Base-by-base conservation (phyloP, 2,888 invertebrate species). In the Stenchaetothrips biformis region DNA sequence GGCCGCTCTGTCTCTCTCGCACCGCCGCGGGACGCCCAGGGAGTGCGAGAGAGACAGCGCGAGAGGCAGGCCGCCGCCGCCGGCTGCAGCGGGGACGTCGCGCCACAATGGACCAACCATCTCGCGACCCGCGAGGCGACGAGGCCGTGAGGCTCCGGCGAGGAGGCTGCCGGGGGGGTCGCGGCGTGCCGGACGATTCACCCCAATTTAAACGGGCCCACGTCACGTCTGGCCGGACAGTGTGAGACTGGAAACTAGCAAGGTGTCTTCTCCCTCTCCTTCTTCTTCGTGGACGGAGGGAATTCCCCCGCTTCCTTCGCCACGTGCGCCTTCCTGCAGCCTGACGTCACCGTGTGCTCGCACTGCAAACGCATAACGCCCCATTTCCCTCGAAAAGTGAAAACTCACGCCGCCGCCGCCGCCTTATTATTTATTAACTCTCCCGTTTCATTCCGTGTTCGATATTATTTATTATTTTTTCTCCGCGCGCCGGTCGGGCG, bases 191-290 rank as follows among this genome's bases (percentile, higher is more conserved):
- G 37, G 37, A 21, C 67, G 67, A 74, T 74, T 74, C 25, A 74
- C 67, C 67, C 67, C 67, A 74, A 74, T 74, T 74, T 74, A 74
- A 74, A 74, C 67, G 21, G 67, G 67, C 67, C 25, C 67, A 21
- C 21, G 37, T 37, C 67, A 21, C 67, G 67, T 13, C 53, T 21
- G 21, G 21, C 0, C 67, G 21, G 21, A 9, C 21, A 21, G n/a
- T 21, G 67, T 67, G 67, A 67, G 67, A 67, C 37, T 37, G 67
- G 67, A 67, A 9, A n/a, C n/a, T 7, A 21, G 67, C 67, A 21
- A 74, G 25, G 25, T 25, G 67, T 59, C 59, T 74, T 7, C 25
- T 25, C 13, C 59, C 2, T 16, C 59, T 37, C 37, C 53, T 53
- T 7, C 37, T 67, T 21, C 21, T 21, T 67, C 67, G n/a, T n/a